Conservation (phyloP, 1,140 invertebrate species). For the Tetramorium parvispinum region DNA sequence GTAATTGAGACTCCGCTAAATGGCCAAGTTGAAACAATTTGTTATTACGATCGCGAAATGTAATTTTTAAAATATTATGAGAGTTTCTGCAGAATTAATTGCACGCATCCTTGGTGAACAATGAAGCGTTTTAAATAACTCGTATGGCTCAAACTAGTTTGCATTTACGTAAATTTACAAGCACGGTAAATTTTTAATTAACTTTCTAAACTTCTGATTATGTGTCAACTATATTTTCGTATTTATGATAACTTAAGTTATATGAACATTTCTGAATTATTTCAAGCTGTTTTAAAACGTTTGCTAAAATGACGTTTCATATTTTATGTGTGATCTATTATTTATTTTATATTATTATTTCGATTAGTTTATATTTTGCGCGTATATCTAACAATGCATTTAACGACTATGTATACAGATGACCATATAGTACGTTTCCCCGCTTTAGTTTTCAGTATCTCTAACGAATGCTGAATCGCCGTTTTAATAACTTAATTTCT, state of each 20-base stretch:
- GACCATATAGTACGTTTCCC: too few relatives aligned
- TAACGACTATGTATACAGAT: not conserved
- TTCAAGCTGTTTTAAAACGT: not conserved
- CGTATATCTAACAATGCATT: not conserved
- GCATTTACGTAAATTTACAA: not conserved
- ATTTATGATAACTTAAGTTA: not conserved
- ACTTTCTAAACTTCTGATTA: not conserved
- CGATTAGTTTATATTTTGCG: not conserved
- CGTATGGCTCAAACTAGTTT: not conserved
- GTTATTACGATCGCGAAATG: slow-evolving; percentile 2
- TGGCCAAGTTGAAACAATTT: not conserved
- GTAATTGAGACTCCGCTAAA: slow-evolving; percentile 5
- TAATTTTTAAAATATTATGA: not conserved
- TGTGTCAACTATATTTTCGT: not conserved
- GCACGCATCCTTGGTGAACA: not conserved
- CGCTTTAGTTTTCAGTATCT: not conserved
- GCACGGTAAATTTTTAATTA: not conserved
- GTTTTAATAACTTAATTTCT: slow-evolving; percentile 14
- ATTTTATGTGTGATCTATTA: not conserved
- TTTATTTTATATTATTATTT: not conserved
- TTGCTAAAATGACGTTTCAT: not conserved
- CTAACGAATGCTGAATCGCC: not conserved
- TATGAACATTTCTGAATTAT: not conserved
- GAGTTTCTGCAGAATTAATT: slow-evolving; percentile 3
- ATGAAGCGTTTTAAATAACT: not conserved